Conservation (phyloP, 2,888 invertebrate genomes). For the Drosophila kuntzei region DNA sequence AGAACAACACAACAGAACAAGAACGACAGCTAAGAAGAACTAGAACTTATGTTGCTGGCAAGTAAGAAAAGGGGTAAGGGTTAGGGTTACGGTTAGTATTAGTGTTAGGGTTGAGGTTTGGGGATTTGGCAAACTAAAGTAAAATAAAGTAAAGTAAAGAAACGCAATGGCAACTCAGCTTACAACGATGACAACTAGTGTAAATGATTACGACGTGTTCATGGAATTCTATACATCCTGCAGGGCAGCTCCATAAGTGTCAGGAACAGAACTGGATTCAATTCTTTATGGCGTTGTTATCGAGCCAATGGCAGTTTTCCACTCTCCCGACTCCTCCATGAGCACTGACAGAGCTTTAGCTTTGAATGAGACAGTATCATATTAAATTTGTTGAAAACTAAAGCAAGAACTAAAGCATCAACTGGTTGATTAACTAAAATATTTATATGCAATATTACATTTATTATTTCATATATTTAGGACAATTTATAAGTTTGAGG, state of each 20-base stretch:
- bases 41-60: constrained; percentile 20
- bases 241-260: constrained; percentile 69
- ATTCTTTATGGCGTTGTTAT: constrained; percentile 67
- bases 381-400: constrained; percentile 48
- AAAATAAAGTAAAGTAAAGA: constrained; percentile 24
- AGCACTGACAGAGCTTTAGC: constrained; percentile 28
- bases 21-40: constrained; percentile 13
- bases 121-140: constrained; percentile 20
- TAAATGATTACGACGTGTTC: constrained; percentile 78
- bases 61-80: neutral
- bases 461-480: constrained; percentile 13
- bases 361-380: constrained; percentile 64
- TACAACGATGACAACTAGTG: constrained; percentile 74
- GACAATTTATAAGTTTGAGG: constrained; percentile 37
- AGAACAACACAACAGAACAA: constrained; percentile 12
- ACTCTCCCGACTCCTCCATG: neutral
- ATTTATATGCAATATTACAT: constrained; percentile 25
- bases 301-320: constrained; percentile 47
- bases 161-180: constrained; percentile 22
- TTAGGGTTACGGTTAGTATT: neutral
- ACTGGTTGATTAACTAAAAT: constrained; percentile 13
- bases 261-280: constrained; percentile 69
- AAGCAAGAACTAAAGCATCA: constrained; percentile 18
- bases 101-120: neutral
- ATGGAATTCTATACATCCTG: constrained; percentile 44